Evolutionary conservation across 2,888 invertebrate genomes (phyloP).

Genomic region (Rambutsinella grinnellia): DNA sequence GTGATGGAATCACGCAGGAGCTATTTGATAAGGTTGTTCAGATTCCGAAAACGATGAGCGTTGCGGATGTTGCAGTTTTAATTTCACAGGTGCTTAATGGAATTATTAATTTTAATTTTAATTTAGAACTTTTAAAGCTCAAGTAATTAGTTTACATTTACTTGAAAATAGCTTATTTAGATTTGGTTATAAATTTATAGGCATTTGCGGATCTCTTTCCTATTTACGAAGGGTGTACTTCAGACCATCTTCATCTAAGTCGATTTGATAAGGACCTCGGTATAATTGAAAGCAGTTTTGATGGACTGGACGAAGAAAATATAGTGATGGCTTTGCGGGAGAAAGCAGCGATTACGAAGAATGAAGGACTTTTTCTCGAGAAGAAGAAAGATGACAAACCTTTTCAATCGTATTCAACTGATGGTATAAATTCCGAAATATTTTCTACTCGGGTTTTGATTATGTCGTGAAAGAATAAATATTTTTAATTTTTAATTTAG

Average conservation of each 20-base stretch:
- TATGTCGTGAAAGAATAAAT: too few species aligned
- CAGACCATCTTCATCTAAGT: constrained; percentile 74
- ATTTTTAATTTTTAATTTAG: constrained; percentile 17
- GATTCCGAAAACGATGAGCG: constrained; percentile 74
- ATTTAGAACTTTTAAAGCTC: too few species aligned
- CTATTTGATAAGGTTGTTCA: constrained; percentile 74
- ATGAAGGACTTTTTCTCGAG: constrained; percentile 78
- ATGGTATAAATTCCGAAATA: too few species aligned
- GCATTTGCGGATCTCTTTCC: constrained; percentile 64
- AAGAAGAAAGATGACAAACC: constrained; percentile 74
- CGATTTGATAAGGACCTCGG: constrained; percentile 77
- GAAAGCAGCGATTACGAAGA: constrained; percentile 70
- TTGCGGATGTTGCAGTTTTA: constrained; percentile 73
- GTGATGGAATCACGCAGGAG: constrained; percentile 63
- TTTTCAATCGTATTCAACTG: constrained; percentile 76
- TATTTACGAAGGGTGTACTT: constrained; percentile 74
- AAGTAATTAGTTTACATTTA: too few species aligned
- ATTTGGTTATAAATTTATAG: constrained; percentile 1
- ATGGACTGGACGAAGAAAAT: constrained; percentile 73
- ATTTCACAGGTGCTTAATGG: background rate
- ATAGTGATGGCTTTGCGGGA: constrained; percentile 66
- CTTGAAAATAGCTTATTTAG: too few species aligned
- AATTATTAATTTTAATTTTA: too few species aligned
- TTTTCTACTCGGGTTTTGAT: too few species aligned
- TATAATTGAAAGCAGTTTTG: constrained; percentile 78